Percentiles rank a stretch among this genome's conserved stretches.
These are phyloP conservation scores for Meghimatium bilineatum DNA, from an alignment of 2,888 invertebrate species.

Conservation along the genomic window DNA sequence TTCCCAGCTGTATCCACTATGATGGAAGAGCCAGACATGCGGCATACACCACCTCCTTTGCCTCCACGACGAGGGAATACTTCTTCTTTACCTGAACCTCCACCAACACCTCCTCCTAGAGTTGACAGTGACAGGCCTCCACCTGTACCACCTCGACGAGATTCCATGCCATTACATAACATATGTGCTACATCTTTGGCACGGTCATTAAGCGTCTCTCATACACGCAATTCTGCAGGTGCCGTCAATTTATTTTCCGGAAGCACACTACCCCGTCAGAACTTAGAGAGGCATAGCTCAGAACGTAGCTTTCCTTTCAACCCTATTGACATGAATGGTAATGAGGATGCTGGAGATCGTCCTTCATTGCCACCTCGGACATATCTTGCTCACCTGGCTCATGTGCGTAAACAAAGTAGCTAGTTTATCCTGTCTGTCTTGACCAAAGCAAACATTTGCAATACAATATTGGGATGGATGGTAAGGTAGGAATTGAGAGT, in stretches of 20 bases:
- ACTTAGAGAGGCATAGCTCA: slow-evolving; percentile 39
- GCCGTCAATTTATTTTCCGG: not conserved
- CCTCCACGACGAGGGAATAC: slow-evolving; percentile 75
- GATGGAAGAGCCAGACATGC: slow-evolving; percentile 53
- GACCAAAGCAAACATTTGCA: not conserved
- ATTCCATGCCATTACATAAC: slow-evolving; percentile 55
- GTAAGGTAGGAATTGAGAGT: not conserved
- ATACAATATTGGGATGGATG: not conserved
- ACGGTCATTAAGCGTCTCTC: slow-evolving; percentile 45
- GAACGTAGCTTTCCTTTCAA: slow-evolving; percentile 36
- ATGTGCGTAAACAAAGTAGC: slow-evolving; percentile 32
- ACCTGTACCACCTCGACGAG: slow-evolving; percentile 82
- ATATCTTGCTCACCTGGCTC: slow-evolving; percentile 38
- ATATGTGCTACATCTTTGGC: not conserved
- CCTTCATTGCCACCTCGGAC: slow-evolving; percentile 42
- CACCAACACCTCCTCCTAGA: slow-evolving; percentile 84
- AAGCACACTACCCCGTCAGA: slow-evolving; percentile 31
- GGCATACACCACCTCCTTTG: slow-evolving; percentile 64
- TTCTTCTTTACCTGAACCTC: slow-evolving; percentile 72
- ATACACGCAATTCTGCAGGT: slow-evolving; percentile 52
- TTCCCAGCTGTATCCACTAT: slow-evolving; percentile 43
- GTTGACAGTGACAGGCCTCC: slow-evolving; percentile 80
- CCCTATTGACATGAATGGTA: slow-evolving; percentile 22
- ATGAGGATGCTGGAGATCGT: slow-evolving; percentile 28
- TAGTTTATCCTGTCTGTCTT: slow-evolving; percentile 15